Percentiles rank a stretch among this genome's conserved stretches.
Conservation (phyloP, 2,113 vertebrate genomes). For the Antechinus flavipes region DNA sequence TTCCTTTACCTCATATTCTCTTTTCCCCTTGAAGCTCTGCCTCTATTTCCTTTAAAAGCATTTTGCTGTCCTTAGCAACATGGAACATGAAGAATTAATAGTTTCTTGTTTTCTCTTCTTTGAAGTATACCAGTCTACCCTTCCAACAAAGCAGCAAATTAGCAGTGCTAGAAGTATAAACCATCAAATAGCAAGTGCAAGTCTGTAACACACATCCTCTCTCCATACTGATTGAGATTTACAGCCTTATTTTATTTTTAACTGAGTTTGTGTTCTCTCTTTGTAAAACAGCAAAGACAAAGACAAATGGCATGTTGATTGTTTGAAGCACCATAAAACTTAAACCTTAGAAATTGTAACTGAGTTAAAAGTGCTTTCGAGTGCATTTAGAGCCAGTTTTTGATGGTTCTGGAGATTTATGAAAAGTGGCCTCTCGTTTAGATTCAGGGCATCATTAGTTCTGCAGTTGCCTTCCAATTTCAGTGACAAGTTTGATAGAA, state of each 20-base stretch:
- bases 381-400: background rate
- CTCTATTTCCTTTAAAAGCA: background rate
- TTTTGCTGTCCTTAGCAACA: background rate
- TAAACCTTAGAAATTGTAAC: background rate
- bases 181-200: background rate
- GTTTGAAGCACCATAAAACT: background rate
- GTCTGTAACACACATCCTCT: background rate
- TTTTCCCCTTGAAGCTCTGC: background rate
- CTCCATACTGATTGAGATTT: background rate
- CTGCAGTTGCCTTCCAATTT: background rate
- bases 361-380: background rate
- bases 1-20: background rate
- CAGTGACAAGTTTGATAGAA: background rate
- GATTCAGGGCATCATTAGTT: constrained; percentile 1
- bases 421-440: background rate
- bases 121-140: background rate
- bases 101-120: background rate
- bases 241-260: background rate
- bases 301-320: background rate
- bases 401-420: background rate
- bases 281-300: background rate
- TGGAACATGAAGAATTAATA: background rate
- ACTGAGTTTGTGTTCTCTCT: background rate
- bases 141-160: background rate
- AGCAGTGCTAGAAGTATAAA: background rate